Evolutionary conservation across 2,113 vertebrate genomes (phyloP).

Genomic region (Eptatretus burgeri): DNA sequence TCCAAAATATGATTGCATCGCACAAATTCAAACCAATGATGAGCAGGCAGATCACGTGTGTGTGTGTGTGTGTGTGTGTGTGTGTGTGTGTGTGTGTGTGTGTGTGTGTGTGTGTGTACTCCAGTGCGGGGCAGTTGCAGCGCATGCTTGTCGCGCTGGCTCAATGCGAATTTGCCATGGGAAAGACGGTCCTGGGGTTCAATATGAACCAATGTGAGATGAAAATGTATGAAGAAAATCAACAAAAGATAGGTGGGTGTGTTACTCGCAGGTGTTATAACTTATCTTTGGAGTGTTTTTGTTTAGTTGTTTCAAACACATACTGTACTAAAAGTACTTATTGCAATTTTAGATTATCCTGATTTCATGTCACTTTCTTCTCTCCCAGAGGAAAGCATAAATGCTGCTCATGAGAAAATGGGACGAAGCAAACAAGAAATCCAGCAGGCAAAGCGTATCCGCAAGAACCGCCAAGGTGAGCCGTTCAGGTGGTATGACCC

Average conservation of each 20-base stretch:
- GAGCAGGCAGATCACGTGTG: too few species aligned
- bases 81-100: too few species aligned
- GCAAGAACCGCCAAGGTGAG: constrained; percentile 88
- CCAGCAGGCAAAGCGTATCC: constrained; percentile 70
- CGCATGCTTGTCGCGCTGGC: constrained; percentile 65
- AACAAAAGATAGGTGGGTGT: constrained; percentile 53
- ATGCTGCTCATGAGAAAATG: constrained; percentile 80
- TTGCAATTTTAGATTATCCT: too few species aligned
- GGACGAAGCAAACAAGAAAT: constrained; percentile 93
- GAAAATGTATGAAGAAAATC: constrained; percentile 93
- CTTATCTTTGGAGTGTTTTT: too few species aligned
- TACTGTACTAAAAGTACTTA: neutral
- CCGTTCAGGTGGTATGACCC: neutral
- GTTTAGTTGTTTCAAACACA: neutral
- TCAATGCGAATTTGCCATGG: constrained; percentile 94
- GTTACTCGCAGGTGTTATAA: too few species aligned
- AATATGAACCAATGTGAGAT: constrained; percentile 95
- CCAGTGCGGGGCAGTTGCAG: constrained; percentile 64
- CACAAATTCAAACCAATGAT: too few species aligned
- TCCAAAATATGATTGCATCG: too few species aligned
- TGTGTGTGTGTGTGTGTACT: too few species aligned
- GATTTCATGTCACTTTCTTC: neutral
- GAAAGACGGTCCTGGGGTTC: constrained; percentile 75
- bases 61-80: too few species aligned
- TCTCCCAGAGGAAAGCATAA: constrained; percentile 45